phyloP scores from a whole-genome alignment of 2,888 invertebrate species.

The Hedychridium roseum region DNA sequence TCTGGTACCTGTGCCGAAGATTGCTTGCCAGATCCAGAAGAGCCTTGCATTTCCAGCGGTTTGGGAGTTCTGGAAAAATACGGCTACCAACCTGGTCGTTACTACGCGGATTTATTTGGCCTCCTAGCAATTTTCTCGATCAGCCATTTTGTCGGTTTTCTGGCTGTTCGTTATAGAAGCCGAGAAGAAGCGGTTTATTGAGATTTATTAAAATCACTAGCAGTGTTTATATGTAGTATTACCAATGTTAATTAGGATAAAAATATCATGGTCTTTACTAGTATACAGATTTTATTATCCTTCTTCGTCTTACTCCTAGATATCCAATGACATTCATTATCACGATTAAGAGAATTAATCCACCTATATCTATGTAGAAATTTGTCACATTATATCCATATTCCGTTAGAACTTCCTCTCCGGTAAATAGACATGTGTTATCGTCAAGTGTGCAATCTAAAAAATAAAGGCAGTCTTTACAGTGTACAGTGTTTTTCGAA shows the following conservation, averaged over 20 bases:
- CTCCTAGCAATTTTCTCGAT: constrained; percentile 64
- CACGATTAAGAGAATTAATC: constrained; percentile 31
- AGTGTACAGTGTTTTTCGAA: neutral
- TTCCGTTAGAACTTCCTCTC: constrained; percentile 36
- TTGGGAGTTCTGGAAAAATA: constrained; percentile 71
- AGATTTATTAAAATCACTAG: neutral
- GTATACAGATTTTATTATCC: constrained; percentile 16
- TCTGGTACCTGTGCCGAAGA: constrained; percentile 56
- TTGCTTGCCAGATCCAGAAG: constrained; percentile 69
- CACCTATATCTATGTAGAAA: constrained; percentile 32
- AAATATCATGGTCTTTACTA: neutral
- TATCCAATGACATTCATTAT: constrained; percentile 37
- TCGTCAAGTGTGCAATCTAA: constrained; percentile 34
- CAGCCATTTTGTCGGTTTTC: constrained; percentile 65
- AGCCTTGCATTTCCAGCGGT: constrained; percentile 73
- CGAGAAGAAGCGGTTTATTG: constrained; percentile 68
- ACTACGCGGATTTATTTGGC: constrained; percentile 66
- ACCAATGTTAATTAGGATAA: neutral
- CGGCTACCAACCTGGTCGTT: constrained; percentile 67
- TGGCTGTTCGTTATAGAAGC: constrained; percentile 68
- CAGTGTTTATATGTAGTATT: neutral
- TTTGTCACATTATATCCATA: constrained; percentile 37
- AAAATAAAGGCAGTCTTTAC: no score
- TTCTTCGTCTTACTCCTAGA: constrained; percentile 34
- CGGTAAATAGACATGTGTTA: constrained; percentile 34